phyloP scores from a whole-genome alignment of 1,140 invertebrate species.

The Drosophila pseudoananassae region DNA sequence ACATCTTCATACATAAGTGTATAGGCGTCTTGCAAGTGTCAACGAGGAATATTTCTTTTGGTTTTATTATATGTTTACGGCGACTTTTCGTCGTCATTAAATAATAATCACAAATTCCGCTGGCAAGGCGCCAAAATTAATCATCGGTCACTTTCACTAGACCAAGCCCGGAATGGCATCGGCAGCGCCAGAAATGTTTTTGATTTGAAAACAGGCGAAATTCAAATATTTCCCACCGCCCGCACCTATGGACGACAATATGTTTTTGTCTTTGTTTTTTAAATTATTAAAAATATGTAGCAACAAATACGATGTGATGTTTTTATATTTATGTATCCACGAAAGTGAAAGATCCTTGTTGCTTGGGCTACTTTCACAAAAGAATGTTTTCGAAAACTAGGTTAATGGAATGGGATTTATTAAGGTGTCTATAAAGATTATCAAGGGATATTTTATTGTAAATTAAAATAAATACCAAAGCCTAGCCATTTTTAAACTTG shows the following conservation, averaged over 20 bases:
- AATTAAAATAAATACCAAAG: neutral
- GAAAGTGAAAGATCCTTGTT: constrained; percentile 7
- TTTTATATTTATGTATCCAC: constrained; percentile 56
- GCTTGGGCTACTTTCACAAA: constrained; percentile 48
- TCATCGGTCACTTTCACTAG: constrained; percentile 80
- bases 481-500: neutral
- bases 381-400: constrained; percentile 46
- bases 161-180: constrained; percentile 42
- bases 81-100: constrained; percentile 79
- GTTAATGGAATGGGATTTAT: constrained; percentile 51
- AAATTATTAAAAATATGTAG: constrained; percentile 45
- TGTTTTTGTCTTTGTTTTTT: constrained; percentile 37
- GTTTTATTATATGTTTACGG: constrained; percentile 55
- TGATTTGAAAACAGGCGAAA: constrained; percentile 61
- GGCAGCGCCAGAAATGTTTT: constrained; percentile 18
- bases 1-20: neutral
- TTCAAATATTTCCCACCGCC: constrained; percentile 64
- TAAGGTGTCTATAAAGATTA: neutral
- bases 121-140: constrained; percentile 72
- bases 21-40: constrained; percentile 18
- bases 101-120: constrained; percentile 78
- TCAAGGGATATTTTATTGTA: neutral
- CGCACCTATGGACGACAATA: constrained; percentile 47
- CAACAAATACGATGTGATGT: constrained; percentile 45
- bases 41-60: constrained; percentile 16